These are phyloP conservation scores for Oreochromis spilurus DNA, from an alignment of 2,113 vertebrate species.

Conservation along the genomic window DNA sequence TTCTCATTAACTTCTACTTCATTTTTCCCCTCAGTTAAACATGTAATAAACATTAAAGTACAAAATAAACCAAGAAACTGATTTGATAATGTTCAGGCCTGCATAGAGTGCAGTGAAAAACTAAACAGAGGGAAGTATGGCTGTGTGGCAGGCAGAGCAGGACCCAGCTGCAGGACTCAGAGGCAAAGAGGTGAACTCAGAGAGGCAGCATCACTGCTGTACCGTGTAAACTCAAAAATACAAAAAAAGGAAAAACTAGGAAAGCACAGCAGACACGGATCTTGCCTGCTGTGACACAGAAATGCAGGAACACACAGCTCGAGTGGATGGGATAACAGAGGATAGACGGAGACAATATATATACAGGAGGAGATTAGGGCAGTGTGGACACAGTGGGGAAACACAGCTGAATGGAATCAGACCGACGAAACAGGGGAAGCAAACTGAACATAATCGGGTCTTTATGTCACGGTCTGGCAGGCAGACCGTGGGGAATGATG, in stretches of 20 bases:
- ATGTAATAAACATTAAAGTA: background rate
- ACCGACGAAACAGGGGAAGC: background rate
- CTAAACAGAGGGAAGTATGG: rapidly evolving
- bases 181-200: background rate
- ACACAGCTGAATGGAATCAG: background rate
- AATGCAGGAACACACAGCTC: background rate
- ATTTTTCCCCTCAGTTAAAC: background rate
- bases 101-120: background rate
- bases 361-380: background rate
- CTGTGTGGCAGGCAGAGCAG: background rate
- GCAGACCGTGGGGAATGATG: too few species aligned
- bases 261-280: background rate
- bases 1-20: background rate
- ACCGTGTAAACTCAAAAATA: background rate
- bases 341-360: background rate
- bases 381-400: background rate
- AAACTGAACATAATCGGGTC: background rate
- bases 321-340: background rate
- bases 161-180: background rate
- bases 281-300: background rate
- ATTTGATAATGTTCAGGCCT: background rate
- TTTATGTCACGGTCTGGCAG: too few species aligned
- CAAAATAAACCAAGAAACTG: background rate
- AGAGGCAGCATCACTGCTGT: background rate
- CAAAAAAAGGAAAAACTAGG: background rate